Percentiles rank a stretch among this genome's conserved stretches.
These are phyloP conservation scores for Adelosebastes latens DNA, from an alignment of 2,797 vertebrate genomes.

Conservation along the genomic window DNA sequence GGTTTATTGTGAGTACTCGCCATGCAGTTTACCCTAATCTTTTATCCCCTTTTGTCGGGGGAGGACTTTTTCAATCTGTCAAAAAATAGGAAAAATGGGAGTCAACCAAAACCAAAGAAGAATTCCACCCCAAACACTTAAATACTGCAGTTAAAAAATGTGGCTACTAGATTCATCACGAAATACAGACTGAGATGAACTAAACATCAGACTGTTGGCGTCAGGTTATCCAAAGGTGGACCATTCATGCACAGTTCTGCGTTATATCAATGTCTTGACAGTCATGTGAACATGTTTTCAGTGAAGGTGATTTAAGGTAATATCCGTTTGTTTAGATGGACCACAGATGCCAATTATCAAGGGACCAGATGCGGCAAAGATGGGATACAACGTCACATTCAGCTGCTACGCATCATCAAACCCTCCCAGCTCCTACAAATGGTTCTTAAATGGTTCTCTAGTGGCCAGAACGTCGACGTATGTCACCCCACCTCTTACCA, in stretches of 20 bases:
- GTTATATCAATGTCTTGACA: background rate
- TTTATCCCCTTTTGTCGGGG: background rate
- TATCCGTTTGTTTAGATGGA: slow-evolving; percentile 59
- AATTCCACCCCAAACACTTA: background rate
- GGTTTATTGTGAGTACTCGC: slow-evolving; percentile 41
- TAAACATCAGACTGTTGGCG: background rate
- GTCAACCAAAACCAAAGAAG: background rate
- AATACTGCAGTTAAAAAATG: background rate
- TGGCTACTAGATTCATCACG: background rate
- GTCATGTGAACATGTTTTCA: background rate
- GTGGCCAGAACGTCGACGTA: slow-evolving; percentile 48
- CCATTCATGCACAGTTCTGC: background rate
- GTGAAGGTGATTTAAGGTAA: background rate
- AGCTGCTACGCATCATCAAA: slow-evolving; percentile 55
- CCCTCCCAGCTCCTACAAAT: slow-evolving; percentile 57
- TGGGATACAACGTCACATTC: slow-evolving; percentile 34
- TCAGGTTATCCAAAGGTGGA: background rate
- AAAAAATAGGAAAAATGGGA: background rate
- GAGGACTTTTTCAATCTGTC: background rate
- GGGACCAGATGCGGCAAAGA: slow-evolving; percentile 3
- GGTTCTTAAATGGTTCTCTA: slow-evolving; percentile 42
- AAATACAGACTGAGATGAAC: background rate
- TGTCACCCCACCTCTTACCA: slow-evolving; percentile 36
- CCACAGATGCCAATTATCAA: slow-evolving; percentile 29
- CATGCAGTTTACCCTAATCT: background rate